Evolutionary conservation across 2,113 vertebrate genomes (phyloP).

Genomic region (Gila orcuttii): DNA sequence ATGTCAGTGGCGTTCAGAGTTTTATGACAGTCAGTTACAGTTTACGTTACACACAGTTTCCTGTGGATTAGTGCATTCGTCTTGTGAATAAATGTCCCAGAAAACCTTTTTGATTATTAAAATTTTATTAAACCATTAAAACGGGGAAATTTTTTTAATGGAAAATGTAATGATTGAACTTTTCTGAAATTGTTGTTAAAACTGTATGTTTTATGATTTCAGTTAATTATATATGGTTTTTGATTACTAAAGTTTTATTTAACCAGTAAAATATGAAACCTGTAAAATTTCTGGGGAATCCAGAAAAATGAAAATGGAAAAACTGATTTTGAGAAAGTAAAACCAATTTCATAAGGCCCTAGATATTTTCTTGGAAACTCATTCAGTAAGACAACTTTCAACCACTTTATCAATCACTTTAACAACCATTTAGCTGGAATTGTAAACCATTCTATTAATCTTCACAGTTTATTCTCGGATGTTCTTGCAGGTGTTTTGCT

Average conservation of each 20-base stretch:
- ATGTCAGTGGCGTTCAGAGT: too few relatives aligned
- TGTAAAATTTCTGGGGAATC: too few relatives aligned
- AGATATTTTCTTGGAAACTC: neutral
- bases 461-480: neutral
- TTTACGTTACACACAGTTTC: too few relatives aligned
- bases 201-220: neutral
- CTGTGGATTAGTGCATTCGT: too few relatives aligned
- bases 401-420: neutral
- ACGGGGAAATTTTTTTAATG: neutral
- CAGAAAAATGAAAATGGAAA: too few relatives aligned
- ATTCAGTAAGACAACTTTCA: neutral
- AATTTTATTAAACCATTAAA: neutral
- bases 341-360: neutral
- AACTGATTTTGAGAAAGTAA: too few relatives aligned
- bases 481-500: constrained; percentile 86
- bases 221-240: neutral
- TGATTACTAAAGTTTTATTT: neutral
- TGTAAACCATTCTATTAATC: neutral
- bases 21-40: too few relatives aligned
- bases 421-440: neutral
- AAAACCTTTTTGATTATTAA: neutral
- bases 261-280: neutral
- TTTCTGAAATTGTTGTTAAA: neutral
- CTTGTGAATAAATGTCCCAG: too few relatives aligned
- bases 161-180: neutral